Evolutionary conservation across 2,888 invertebrate species (phyloP).

Genomic region (Callyntrura sp.): DNA sequence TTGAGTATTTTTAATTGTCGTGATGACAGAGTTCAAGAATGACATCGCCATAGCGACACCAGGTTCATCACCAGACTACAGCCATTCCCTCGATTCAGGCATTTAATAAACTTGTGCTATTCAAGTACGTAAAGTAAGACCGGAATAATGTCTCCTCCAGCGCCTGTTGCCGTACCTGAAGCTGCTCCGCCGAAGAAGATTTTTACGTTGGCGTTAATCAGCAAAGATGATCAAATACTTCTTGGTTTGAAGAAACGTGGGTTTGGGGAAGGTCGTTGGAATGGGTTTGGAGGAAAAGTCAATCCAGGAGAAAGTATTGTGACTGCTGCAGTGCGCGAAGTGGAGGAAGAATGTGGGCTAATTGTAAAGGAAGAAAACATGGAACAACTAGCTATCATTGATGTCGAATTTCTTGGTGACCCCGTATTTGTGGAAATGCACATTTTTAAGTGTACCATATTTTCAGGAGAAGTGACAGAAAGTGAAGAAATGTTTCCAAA

Average conservation of each 20-base stretch:
- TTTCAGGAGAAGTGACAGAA: neutral
- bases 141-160: no score
- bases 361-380: neutral
- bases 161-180: no score
- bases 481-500: neutral
- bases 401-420: neutral
- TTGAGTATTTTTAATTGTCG: no score
- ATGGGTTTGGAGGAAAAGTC: neutral
- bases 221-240: no score
- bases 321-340: neutral
- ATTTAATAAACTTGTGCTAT: no score
- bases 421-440: neutral
- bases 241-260: slow-evolving; percentile 1
- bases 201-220: no score
- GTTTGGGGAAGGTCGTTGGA: neutral
- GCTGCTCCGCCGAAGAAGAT: no score
- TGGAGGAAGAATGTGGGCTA: neutral
- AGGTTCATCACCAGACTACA: no score
- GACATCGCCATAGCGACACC: no score
- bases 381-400: neutral
- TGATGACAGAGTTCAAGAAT: no score
- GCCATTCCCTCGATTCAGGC: no score
- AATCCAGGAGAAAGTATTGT: neutral
- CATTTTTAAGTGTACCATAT: neutral
- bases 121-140: no score